Percentiles rank a stretch among this genome's conserved stretches.
phyloP scores from a whole-genome alignment of 2,888 invertebrate species.

The Adineta ricciae region DNA sequence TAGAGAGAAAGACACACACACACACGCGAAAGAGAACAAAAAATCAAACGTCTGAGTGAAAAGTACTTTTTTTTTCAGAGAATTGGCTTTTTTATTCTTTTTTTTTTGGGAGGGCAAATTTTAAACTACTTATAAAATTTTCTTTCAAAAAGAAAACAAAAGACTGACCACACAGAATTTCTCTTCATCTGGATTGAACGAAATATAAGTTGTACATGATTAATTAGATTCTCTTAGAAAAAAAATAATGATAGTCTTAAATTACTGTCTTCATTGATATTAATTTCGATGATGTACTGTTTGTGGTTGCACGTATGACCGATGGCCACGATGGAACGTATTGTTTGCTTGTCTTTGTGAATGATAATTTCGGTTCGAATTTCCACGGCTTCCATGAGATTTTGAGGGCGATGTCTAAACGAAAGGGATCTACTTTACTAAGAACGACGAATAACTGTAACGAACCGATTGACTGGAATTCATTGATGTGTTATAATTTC shows the following conservation, averaged over 20 bases:
- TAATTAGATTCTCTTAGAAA: conserved; percentile 3
- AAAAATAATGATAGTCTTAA: not conserved
- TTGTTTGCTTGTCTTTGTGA: not conserved
- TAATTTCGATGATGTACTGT: not conserved
- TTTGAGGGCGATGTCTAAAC: not conserved
- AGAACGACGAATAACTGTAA: too few species aligned
- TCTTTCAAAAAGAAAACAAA: conserved; percentile 10
- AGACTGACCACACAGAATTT: not conserved
- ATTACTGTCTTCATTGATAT: not conserved
- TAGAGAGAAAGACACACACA: not conserved
- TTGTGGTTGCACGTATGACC: not conserved
- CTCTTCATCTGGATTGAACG: not conserved
- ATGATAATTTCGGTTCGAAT: not conserved
- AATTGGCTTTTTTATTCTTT: not conserved
- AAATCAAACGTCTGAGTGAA: not conserved
- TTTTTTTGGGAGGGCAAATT: not conserved
- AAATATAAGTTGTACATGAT: not conserved
- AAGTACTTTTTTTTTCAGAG: not conserved
- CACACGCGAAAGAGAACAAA: not conserved
- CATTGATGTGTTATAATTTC: not conserved
- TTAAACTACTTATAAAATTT: not conserved
- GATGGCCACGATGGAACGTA: not conserved
- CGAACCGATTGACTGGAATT: not conserved
- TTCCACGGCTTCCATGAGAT: not conserved
- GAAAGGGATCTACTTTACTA: too few species aligned